Percentiles rank a stretch among this genome's conserved stretches.
phyloP scores from a whole-genome alignment of 2,888 invertebrate genomes.

The Lithophane socia region DNA sequence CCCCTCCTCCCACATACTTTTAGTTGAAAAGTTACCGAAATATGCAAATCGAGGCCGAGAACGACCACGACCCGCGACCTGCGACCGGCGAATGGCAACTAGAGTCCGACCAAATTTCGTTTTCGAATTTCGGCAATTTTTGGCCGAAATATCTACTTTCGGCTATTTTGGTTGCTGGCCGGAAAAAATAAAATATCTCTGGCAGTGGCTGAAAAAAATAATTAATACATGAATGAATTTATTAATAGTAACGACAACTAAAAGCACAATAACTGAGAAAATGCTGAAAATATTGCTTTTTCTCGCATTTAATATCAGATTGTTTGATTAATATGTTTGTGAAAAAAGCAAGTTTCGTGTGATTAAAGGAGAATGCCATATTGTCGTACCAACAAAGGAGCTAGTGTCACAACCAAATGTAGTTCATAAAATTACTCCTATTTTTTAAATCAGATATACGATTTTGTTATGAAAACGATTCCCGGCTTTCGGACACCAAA shows the following conservation, averaged over 20 bases:
- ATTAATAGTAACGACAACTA: neutral
- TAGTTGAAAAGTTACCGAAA: slow-evolving; percentile 41
- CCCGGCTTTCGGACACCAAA: too few species aligned
- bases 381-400: too few species aligned
- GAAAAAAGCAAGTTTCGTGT: neutral
- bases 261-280: neutral
- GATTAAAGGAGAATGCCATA: too few species aligned
- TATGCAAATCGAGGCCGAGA: slow-evolving; percentile 60
- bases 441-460: too few species aligned
- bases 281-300: neutral
- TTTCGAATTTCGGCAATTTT: neutral
- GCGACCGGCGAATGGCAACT: neutral
- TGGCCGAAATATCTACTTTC: neutral
- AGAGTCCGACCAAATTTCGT: neutral
- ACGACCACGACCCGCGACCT: slow-evolving; percentile 22
- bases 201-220: neutral
- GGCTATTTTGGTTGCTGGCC: neutral
- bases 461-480: too few species aligned
- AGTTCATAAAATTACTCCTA: too few species aligned
- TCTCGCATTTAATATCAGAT: neutral
- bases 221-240: neutral
- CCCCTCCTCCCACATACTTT: slow-evolving; percentile 33
- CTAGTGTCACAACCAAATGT: too few species aligned
- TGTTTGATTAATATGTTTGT: neutral
- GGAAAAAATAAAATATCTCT: too few species aligned